These are phyloP conservation scores for Slavum lentiscoides DNA, from an alignment of 2,888 invertebrate species.

Conservation along the genomic window DNA sequence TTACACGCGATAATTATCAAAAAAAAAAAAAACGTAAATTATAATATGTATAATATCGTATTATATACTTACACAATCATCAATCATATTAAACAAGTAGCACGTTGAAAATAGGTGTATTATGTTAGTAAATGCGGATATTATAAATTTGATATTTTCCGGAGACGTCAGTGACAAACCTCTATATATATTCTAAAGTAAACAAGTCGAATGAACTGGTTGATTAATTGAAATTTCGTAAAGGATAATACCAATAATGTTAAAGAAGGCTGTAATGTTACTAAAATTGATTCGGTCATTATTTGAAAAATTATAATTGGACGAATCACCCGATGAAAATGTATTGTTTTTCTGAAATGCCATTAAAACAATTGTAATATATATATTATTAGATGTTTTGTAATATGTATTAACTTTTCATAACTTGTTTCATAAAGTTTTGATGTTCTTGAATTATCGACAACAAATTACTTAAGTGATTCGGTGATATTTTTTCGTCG, in stretches of 20 bases:
- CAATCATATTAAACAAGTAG: constrained; percentile 24
- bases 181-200: constrained; percentile 5
- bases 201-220: not conserved
- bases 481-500: not conserved
- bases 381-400: not conserved
- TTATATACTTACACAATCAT: not conserved
- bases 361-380: too few species aligned
- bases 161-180: constrained; percentile 6
- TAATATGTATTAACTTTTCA: not conserved
- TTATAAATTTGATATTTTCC: constrained; percentile 16
- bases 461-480: not conserved
- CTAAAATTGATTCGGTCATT: not conserved
- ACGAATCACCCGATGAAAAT: not conserved
- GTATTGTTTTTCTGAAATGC: constrained; percentile 1
- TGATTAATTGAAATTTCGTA: not conserved
- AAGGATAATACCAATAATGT: not conserved
- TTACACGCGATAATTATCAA: too few species aligned
- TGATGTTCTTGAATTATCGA: constrained; percentile 26
- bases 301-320: constrained; percentile 21
- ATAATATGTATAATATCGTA: too few species aligned
- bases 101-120: constrained; percentile 7
- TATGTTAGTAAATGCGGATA: not conserved
- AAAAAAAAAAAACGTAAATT: too few species aligned
- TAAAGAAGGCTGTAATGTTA: constrained; percentile 16
- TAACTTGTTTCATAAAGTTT: constrained; percentile 4